Conservation (phyloP, 2,888 invertebrate species). For the Barypeithes pellucidus region DNA sequence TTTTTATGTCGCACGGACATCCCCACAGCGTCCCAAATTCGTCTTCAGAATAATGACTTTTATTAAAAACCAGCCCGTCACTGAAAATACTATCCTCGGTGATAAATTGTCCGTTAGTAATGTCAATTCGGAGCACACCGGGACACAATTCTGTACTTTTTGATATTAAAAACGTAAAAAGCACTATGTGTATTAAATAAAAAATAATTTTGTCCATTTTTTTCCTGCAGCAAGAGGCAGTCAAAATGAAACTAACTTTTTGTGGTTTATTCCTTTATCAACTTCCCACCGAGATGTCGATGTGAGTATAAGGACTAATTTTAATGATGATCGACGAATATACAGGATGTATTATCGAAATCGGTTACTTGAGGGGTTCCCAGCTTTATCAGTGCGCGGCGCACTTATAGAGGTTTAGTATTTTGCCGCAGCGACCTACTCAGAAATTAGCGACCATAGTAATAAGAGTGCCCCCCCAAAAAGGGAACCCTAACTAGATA, state of each 20-base stretch:
- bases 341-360: too few relatives aligned
- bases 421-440: too few relatives aligned
- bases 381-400: not conserved
- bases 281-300: not conserved
- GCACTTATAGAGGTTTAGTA: too few relatives aligned
- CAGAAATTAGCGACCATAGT: too few relatives aligned
- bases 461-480: too few relatives aligned
- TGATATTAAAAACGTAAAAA: not conserved
- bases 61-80: not conserved
- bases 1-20: slow-evolving; percentile 5
- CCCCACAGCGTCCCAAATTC: slow-evolving; percentile 5
- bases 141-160: not conserved
- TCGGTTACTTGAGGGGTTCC: not conserved
- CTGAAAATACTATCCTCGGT: not conserved
- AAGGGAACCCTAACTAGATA: too few relatives aligned
- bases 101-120: not conserved
- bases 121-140: not conserved
- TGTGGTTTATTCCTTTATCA: not conserved
- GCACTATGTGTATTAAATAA: not conserved
- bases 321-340: too few relatives aligned
- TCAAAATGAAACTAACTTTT: not conserved
- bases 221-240: not conserved
- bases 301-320: not conserved
- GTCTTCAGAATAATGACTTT: not conserved
- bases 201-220: not conserved